Conservation (phyloP, 2,888 invertebrate species). For the Caenorhabditis becei region DNA sequence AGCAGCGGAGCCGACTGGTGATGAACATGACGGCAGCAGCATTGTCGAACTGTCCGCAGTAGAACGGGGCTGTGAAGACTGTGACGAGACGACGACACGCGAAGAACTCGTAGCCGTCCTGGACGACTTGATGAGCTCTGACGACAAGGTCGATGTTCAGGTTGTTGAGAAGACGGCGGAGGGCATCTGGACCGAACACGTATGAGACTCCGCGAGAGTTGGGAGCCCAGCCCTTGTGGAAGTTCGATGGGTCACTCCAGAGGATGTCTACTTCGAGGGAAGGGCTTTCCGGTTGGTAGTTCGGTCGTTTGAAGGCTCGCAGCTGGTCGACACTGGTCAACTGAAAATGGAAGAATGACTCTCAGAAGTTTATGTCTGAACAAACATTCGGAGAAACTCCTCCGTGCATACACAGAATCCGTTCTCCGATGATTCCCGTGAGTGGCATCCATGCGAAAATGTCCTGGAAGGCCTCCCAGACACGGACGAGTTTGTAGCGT, state of each 20-base stretch:
- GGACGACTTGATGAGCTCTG: conserved; percentile 83
- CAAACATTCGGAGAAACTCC: conserved; percentile 68
- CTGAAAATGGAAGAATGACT: conserved; percentile 25
- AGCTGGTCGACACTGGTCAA: conserved; percentile 67
- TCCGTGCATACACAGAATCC: conserved; percentile 77
- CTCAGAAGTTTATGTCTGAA: not conserved
- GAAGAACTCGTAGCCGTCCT: conserved; percentile 85
- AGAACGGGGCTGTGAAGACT: conserved; percentile 71
- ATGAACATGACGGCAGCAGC: conserved; percentile 76
- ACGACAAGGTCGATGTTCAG: conserved; percentile 74
- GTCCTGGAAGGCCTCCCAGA: conserved; percentile 70
- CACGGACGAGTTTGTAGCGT: conserved; percentile 61
- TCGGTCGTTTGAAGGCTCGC: conserved; percentile 55
- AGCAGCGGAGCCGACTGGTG: conserved; percentile 68
- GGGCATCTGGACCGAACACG: conserved; percentile 84
- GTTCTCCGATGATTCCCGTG: conserved; percentile 66
- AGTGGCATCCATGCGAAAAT: conserved; percentile 72
- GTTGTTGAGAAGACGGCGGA: conserved; percentile 74
- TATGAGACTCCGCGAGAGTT: conserved; percentile 84
- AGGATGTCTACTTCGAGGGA: conserved; percentile 82
- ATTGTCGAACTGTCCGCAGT: conserved; percentile 76
- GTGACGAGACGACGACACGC: conserved; percentile 72
- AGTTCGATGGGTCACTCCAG: conserved; percentile 81
- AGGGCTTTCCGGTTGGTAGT: conserved; percentile 78
- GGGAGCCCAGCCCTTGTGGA: conserved; percentile 63